These are phyloP conservation scores for Homarus americanus DNA, from an alignment of 1,140 invertebrate genomes.

Conservation along the genomic window DNA sequence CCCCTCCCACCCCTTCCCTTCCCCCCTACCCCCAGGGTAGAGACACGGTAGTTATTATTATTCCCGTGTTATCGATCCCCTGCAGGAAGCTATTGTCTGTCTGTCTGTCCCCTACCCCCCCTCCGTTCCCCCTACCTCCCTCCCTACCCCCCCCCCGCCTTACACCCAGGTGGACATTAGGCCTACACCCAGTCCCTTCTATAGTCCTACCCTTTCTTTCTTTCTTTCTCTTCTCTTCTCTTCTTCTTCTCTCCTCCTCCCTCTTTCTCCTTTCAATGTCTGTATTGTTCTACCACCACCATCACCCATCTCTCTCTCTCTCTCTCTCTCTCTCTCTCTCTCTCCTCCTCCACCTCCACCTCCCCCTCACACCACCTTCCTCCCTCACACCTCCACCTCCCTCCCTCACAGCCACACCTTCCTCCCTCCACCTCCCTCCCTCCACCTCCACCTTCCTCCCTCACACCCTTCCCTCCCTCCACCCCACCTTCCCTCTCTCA, in stretches of 20 bases:
- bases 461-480: background rate
- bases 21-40: too few relatives aligned
- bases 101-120: background rate
- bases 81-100: too few relatives aligned
- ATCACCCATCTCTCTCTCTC: background rate
- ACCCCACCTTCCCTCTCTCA: background rate
- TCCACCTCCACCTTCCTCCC: background rate
- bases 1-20: too few relatives aligned
- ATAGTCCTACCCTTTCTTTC: background rate
- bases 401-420: background rate
- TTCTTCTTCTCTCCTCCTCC: background rate
- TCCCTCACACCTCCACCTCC: background rate
- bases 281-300: background rate
- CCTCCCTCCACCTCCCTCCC: background rate
- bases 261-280: background rate
- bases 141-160: background rate
- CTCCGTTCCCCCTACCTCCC: background rate
- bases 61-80: too few relatives aligned
- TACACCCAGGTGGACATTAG: too few relatives aligned
- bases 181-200: background rate
- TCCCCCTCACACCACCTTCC: background rate
- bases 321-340: background rate
- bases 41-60: too few relatives aligned
- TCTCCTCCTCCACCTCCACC: background rate
- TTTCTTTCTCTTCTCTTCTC: background rate